Percentiles rank a stretch among this genome's conserved stretches.
Evolutionary conservation across 2,113 vertebrate species (phyloP).

Genomic region (Lanius ludovicianus): DNA sequence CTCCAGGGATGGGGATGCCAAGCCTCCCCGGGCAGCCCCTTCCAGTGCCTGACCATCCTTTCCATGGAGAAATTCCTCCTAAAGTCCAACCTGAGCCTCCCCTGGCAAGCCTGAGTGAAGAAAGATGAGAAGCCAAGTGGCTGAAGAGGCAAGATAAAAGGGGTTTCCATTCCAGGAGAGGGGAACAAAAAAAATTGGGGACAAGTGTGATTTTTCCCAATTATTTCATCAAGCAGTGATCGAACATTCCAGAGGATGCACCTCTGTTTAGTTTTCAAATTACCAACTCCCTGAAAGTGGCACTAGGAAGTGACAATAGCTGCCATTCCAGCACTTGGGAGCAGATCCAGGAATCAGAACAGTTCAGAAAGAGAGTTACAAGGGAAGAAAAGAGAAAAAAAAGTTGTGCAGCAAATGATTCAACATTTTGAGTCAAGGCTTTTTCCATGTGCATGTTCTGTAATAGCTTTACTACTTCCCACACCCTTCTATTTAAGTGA

Average conservation of each 20-base stretch:
- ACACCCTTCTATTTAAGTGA: slow-evolving; percentile 64
- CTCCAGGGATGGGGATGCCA: background rate
- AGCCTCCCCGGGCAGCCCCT: background rate
- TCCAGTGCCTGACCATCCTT: background rate
- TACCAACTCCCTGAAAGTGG: background rate
- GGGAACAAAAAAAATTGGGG: accelerated
- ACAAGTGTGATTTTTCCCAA: background rate
- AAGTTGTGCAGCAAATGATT: slow-evolving; percentile 25
- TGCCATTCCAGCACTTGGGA: background rate
- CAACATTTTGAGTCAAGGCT: slow-evolving; percentile 63
- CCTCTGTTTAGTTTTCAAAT: background rate
- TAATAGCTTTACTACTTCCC: slow-evolving; percentile 65
- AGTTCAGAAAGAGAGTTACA: background rate
- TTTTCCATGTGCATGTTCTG: slow-evolving; percentile 58
- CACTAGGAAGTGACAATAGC: background rate
- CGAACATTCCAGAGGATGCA: background rate
- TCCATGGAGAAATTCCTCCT: background rate
- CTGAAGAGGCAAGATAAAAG: background rate
- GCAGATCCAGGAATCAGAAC: background rate
- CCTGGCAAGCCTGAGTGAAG: background rate
- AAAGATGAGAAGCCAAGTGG: background rate
- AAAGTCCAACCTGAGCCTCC: background rate
- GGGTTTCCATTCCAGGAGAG: background rate
- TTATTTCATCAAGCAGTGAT: background rate
- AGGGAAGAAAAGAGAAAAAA: background rate